Conservation (phyloP, 2,888 invertebrate genomes). For the Eustalomyia histrio region DNA sequence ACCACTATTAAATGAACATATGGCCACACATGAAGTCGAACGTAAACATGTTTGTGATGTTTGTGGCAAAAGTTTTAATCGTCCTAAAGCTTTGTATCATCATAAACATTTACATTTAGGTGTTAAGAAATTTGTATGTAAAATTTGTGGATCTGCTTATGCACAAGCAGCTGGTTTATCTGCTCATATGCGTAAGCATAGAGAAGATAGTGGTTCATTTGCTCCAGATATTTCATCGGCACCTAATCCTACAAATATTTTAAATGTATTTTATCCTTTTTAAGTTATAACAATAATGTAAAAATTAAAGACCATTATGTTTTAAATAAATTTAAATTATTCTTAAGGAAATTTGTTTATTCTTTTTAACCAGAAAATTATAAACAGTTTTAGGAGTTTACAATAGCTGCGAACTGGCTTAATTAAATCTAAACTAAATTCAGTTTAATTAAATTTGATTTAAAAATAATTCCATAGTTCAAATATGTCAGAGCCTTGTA, state of each 20-base stretch:
- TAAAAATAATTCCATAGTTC: too few species aligned
- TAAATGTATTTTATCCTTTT: conserved; percentile 51
- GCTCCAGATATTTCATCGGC: background rate
- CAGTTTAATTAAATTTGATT: too few species aligned
- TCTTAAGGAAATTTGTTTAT: too few species aligned
- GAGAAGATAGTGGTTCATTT: conserved; percentile 34
- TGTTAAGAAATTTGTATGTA: conserved; percentile 72
- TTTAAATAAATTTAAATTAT: too few species aligned
- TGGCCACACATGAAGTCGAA: conserved; percentile 67
- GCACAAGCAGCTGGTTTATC: conserved; percentile 72
- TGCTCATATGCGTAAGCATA: conserved; percentile 69
- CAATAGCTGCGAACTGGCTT: too few species aligned
- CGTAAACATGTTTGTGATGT: conserved; percentile 69
- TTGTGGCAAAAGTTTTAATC: conserved; percentile 71
- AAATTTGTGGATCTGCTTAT: conserved; percentile 70
- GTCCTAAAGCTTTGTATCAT: conserved; percentile 70
- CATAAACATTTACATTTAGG: conserved; percentile 71
- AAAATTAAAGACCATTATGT: too few species aligned
- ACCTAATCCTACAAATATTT: conserved; percentile 21
- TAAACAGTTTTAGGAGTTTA: too few species aligned
- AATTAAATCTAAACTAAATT: too few species aligned
- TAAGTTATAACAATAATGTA: background rate
- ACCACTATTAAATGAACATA: conserved; percentile 65
- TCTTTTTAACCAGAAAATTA: too few species aligned
- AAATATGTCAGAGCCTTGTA: too few species aligned